Conservation (phyloP, 2,797 vertebrate species). For the Pipistrellus pygmaeus region DNA sequence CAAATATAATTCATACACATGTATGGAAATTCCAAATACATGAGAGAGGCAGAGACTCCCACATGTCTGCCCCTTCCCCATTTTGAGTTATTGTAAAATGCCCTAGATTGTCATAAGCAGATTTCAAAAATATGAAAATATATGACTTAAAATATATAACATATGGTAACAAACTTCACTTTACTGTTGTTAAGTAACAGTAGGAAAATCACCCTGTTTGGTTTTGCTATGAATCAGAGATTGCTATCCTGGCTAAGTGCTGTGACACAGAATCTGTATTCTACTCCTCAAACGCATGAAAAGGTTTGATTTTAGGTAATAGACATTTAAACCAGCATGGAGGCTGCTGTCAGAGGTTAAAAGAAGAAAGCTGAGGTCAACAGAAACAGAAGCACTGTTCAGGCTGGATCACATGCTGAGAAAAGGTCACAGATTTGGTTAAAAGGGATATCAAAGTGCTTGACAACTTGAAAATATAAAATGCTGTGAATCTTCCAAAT, state of each 20-base stretch:
- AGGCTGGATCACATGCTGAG: background rate
- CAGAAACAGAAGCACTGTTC: background rate
- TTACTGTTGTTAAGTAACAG: background rate
- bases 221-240: background rate
- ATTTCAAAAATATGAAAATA: background rate
- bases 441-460: background rate
- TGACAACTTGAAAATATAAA: constrained; percentile 25
- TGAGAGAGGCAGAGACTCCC: background rate
- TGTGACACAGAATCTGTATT: background rate
- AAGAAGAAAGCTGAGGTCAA: background rate
- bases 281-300: background rate
- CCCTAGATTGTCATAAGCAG: background rate
- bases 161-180: background rate
- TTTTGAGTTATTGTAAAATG: background rate
- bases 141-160: background rate
- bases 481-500: background rate
- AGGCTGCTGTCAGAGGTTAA: background rate
- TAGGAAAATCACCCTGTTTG: background rate
- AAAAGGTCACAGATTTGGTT: background rate
- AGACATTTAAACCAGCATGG: background rate
- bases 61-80: background rate
- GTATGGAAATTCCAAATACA: background rate
- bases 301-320: background rate
- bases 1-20: background rate
- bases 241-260: background rate